Base-by-base conservation (phyloP, 2,113 vertebrate genomes). In the Cyanoderma ruficeps region DNA sequence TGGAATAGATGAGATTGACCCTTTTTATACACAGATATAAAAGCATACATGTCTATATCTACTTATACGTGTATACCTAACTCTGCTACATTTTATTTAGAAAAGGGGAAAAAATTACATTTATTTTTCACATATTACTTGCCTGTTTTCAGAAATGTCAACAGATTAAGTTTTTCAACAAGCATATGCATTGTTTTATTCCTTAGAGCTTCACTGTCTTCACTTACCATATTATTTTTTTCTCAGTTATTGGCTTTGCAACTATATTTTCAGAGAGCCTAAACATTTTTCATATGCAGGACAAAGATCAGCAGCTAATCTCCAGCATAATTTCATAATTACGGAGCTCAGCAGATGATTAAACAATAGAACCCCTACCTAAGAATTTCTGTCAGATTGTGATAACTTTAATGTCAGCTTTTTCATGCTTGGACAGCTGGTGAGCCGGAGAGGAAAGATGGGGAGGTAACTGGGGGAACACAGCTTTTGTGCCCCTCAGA, bases 21-120 rank as follows among this genome's bases (percentile, higher is more conserved):
- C 6, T 65, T 56, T 74, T 39, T 4, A n/a, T 37, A 22, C 7
- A 39, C 17, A 33, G 2, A 39, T 23, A 46, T 13, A 18, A 31
- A 71, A 6, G 16, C 6, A 22, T 4, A 25, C 1, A 2, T 7
- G 5, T 23, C 2, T 8, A 6, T 52, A 14, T 44, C 7, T 44
- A 24, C 6, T 50, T 44, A 16, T 20, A 35, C 3, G 27, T 13
- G 10, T 31, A 21, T 19, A 15, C 23, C 6, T 21, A n/a, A 12
- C 7, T 19, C 22, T 5, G 18, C 12, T 56, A 27, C n/a, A n/a
- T n/a, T n/a, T n/a, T n/a, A n/a, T n/a, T n/a, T n/a, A n/a, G n/a
- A n/a, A n/a, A n/a, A n/a, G n/a, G n/a, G n/a, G n/a, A n/a, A n/a
- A n/a, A n/a, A n/a, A n/a, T n/a, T n/a, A n/a, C n/a, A n/a, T n/a